A percentile compares a stretch with the other conserved stretches of the same genome.
Conservation (phyloP, 2,113 vertebrate genomes). For the Platysteira castanea region DNA sequence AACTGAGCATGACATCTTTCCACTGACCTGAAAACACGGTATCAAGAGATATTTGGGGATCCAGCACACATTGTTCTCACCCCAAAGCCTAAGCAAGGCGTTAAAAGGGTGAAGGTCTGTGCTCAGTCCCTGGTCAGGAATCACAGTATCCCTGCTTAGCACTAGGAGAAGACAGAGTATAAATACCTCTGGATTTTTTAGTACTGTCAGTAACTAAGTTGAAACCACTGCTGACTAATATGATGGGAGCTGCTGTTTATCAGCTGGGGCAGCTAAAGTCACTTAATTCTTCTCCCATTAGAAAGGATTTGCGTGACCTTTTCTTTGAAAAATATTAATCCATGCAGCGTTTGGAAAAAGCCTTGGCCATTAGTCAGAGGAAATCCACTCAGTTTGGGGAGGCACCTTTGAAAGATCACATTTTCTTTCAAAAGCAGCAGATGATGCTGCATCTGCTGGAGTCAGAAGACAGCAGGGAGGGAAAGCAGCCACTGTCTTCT, state of each 20-base stretch:
- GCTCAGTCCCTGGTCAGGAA: neutral
- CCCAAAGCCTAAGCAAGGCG: neutral
- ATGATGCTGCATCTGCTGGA: neutral
- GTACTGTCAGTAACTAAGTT: neutral
- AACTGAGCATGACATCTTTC: neutral
- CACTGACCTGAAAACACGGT: neutral
- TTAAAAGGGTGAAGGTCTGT: neutral
- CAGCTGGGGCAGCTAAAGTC: neutral
- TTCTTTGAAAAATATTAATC: neutral
- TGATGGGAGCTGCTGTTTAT: neutral
- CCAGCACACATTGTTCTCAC: neutral
- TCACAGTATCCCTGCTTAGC: neutral
- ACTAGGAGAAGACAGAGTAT: neutral
- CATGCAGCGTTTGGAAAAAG: neutral
- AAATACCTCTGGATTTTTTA: neutral
- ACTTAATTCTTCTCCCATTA: conserved; percentile 33
- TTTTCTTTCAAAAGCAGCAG: neutral
- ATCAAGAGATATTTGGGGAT: neutral
- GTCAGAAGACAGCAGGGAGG: neutral
- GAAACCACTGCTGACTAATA: neutral
- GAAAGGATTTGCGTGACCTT: conserved; percentile 10
- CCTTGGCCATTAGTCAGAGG: neutral
- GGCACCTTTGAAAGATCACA: neutral
- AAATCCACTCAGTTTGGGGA: neutral
- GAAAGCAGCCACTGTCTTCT: neutral